Conservation (phyloP, 2,797 vertebrate species). For the Diglossa cyanea region DNA sequence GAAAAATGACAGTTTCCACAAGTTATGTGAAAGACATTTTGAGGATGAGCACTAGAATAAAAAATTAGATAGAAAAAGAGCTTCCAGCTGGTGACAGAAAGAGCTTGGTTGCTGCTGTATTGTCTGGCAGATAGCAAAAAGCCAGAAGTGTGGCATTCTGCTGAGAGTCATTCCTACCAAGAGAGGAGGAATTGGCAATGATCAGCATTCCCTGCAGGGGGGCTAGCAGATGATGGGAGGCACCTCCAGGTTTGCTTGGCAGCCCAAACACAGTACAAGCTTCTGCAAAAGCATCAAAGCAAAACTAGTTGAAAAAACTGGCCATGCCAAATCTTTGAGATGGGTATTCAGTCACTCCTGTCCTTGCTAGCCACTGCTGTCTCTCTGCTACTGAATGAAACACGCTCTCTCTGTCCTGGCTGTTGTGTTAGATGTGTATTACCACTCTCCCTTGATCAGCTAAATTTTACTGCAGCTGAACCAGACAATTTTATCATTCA, state of each 20-base stretch:
- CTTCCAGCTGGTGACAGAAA: neutral
- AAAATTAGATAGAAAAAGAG: neutral
- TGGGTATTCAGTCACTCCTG: neutral
- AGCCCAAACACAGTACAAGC: neutral
- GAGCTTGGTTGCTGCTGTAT: neutral
- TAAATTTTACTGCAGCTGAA: neutral
- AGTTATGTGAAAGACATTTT: neutral
- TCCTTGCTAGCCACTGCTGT: neutral
- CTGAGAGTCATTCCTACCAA: neutral
- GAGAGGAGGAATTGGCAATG: neutral
- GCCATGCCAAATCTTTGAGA: neutral
- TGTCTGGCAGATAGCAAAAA: neutral
- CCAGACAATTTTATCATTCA: neutral
- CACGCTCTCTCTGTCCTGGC: rapidly evolving
- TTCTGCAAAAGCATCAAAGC: slow-evolving; percentile 1
- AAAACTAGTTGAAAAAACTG: neutral
- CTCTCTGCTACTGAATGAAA: neutral
- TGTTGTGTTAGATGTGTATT: neutral
- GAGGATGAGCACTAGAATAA: slow-evolving; percentile 9
- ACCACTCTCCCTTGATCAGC: neutral
- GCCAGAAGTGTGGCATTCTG: neutral
- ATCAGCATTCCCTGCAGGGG: neutral
- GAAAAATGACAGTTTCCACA: neutral
- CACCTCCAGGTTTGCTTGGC: slow-evolving; percentile 5
- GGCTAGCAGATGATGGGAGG: neutral